These are phyloP conservation scores for Hucho hucho DNA, from an alignment of 2,113 vertebrate genomes.

Conservation along the genomic window DNA sequence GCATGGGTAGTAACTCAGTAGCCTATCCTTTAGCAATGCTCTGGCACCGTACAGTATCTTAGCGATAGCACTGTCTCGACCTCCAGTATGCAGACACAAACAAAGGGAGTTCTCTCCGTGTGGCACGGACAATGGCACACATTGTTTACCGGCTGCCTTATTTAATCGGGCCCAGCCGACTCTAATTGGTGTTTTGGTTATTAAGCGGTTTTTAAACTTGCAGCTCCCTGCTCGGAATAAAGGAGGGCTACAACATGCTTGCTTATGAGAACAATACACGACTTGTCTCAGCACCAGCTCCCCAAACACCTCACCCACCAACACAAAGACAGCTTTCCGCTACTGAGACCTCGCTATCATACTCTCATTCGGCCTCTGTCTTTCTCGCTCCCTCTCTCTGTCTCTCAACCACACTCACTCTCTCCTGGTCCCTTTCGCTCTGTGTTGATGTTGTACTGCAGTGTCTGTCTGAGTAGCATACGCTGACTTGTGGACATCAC, in stretches of 20 bases:
- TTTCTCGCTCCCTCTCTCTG: conserved; percentile 10
- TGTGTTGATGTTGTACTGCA: conserved; percentile 18
- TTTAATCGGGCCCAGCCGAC: conserved; percentile 62
- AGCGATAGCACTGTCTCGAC: conserved; percentile 43
- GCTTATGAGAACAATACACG: conserved; percentile 64
- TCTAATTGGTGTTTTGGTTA: conserved; percentile 85
- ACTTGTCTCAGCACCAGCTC: conserved; percentile 61
- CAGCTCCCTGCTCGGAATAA: conserved; percentile 70
- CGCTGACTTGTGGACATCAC: conserved; percentile 14
- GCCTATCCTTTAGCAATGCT: not conserved
- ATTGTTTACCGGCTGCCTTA: conserved; percentile 69
- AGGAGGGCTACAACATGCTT: conserved; percentile 47
- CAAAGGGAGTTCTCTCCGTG: conserved; percentile 57
- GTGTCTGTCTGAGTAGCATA: conserved; percentile 15
- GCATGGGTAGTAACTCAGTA: not conserved
- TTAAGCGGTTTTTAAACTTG: conserved; percentile 85
- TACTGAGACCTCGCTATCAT: conserved; percentile 25
- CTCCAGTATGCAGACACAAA: conserved; percentile 50
- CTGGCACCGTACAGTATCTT: conserved; percentile 40
- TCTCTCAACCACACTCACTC: conserved; percentile 10
- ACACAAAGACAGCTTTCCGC: conserved; percentile 47
- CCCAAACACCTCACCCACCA: conserved; percentile 36
- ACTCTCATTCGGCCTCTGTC: conserved; percentile 4
- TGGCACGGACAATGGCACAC: conserved; percentile 59
- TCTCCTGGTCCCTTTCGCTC: not conserved